Percentiles rank a stretch among this genome's conserved stretches.
These are phyloP conservation scores for Sphaerophoria rueppellii DNA, from an alignment of 2,888 invertebrate genomes.

Conservation along the genomic window DNA sequence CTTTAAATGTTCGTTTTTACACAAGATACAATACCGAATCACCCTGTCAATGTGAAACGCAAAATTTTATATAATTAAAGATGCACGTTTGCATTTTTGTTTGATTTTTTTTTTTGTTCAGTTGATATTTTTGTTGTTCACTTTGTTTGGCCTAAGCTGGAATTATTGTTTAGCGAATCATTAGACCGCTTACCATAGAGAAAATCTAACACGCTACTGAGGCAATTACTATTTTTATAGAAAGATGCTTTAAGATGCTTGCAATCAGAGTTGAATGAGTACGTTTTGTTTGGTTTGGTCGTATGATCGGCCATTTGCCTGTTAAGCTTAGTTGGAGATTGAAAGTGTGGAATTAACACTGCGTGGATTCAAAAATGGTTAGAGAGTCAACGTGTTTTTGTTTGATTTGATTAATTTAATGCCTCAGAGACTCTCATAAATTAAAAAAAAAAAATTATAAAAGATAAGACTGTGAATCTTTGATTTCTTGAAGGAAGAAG, in stretches of 20 bases:
- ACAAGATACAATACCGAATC: not conserved
- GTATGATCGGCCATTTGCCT: slow-evolving; percentile 35
- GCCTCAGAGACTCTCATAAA: slow-evolving; percentile 12
- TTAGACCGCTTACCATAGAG: slow-evolving; percentile 55
- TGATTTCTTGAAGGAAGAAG: too few species aligned
- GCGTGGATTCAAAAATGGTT: slow-evolving; percentile 19
- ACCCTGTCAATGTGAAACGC: slow-evolving; percentile 22
- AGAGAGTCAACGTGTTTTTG: slow-evolving; percentile 5
- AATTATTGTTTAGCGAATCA: slow-evolving; percentile 50
- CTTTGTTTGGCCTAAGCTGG: slow-evolving; percentile 1
- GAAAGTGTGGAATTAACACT: slow-evolving; percentile 53
- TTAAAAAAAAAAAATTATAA: not conserved
- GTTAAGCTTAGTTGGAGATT: slow-evolving; percentile 59
- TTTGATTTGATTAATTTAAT: slow-evolving; percentile 28
- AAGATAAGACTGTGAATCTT: not conserved
- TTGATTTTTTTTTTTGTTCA: not conserved
- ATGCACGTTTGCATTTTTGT: slow-evolving; percentile 43
- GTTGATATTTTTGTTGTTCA: not conserved
- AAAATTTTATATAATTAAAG: slow-evolving; percentile 57
- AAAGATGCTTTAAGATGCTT: slow-evolving; percentile 22
- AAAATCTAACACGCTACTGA: slow-evolving; percentile 55
- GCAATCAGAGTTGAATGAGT: not conserved
- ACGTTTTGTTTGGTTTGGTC: slow-evolving; percentile 15
- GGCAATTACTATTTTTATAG: slow-evolving; percentile 49
- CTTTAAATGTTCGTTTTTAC: too few species aligned